A percentile compares a stretch with the other conserved stretches of the same genome.
phyloP scores from a whole-genome alignment of 2,888 invertebrate genomes.

The Pachycephus smyrnensis region DNA sequence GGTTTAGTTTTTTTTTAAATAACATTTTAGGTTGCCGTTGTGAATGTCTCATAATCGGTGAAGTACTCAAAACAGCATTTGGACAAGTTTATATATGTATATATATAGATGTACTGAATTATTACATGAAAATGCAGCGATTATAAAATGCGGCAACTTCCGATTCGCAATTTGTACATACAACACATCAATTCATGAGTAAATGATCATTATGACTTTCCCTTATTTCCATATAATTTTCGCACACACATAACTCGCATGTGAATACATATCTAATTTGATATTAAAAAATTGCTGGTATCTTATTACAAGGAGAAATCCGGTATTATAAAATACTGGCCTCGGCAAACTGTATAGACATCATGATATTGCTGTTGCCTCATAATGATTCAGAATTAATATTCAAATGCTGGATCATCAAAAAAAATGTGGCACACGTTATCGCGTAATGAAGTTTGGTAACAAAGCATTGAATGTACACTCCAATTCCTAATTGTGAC shows the following conservation, averaged over 20 bases:
- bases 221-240: not conserved
- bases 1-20: too few relatives aligned
- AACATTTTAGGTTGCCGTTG: too few relatives aligned
- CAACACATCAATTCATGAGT: not conserved
- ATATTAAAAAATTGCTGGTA: not conserved
- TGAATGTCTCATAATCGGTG: too few relatives aligned
- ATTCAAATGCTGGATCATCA: slow-evolving; percentile 30
- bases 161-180: not conserved
- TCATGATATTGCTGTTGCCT: slow-evolving; percentile 26
- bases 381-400: slow-evolving; percentile 35
- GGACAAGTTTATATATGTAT: too few relatives aligned
- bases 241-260: not conserved
- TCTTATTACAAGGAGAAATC: not conserved
- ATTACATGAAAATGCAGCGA: not conserved
- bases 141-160: not conserved
- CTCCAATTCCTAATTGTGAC: not conserved
- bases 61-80: too few relatives aligned
- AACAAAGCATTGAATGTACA: not conserved
- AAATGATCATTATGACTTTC: not conserved
- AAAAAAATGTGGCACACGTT: slow-evolving; percentile 33
- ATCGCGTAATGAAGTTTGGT: not conserved
- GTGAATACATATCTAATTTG: not conserved
- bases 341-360: not conserved
- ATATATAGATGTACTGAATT: too few relatives aligned
- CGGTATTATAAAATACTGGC: not conserved